These are phyloP conservation scores for Theonella swinhoei DNA, from an alignment of 37 sponge, comb jelly and placozoan genomes.

Conservation along the genomic window DNA sequence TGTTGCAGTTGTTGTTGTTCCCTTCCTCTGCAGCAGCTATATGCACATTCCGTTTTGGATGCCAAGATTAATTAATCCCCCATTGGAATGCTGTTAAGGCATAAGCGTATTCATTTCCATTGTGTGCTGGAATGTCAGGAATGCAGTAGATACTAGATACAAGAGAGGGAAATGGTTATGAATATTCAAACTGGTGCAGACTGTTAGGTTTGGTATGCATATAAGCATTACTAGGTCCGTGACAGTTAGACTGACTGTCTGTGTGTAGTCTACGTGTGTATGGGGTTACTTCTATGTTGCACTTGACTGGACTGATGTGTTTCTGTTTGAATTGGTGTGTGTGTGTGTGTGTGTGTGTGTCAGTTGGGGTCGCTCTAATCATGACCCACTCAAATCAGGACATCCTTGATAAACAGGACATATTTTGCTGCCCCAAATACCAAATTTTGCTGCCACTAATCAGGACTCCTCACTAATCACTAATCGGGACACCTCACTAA, in stretches of 20 bases:
- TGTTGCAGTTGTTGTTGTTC: no score
- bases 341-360: conserved; percentile 7
- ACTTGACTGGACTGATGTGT: no score
- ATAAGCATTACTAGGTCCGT: no score
- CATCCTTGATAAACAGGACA: no score
- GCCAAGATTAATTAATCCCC: neutral
- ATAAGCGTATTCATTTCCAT: neutral
- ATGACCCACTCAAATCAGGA: no score
- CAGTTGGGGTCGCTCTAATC: neutral
- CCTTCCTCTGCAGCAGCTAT: no score
- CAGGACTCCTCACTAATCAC: no score
- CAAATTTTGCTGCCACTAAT: no score
- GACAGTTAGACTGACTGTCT: neutral
- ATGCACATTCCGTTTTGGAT: no score
- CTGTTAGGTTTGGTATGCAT: no score
- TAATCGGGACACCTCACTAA: no score
- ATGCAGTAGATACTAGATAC: neutral
- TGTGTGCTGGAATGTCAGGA: neutral
- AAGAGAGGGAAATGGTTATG: neutral
- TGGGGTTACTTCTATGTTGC: neutral
- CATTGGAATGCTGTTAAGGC: neutral
- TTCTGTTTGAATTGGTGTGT: neutral
- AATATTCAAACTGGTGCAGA: neutral
- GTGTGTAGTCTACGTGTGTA: neutral
- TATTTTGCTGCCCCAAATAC: no score